A percentile compares a stretch with the other conserved stretches of the same genome.
Conservation (phyloP, 2,797 vertebrate genomes). For the Hydrocynus forskahlii region DNA sequence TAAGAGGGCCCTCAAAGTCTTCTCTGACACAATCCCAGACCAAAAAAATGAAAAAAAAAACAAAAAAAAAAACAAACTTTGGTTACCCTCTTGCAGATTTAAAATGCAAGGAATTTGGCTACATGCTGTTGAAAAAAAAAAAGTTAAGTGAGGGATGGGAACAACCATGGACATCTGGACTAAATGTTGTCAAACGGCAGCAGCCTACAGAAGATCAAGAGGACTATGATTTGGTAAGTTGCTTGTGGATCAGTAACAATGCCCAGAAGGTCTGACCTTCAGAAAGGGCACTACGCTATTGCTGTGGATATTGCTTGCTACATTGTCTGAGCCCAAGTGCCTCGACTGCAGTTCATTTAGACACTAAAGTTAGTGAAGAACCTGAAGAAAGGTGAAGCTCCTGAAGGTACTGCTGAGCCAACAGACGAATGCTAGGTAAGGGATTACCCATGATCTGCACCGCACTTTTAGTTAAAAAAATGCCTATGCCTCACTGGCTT, state of each 20-base stretch:
- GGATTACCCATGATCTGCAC: neutral
- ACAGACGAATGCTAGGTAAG: neutral
- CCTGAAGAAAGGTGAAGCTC: slow-evolving; percentile 44
- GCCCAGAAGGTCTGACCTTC: slow-evolving; percentile 48
- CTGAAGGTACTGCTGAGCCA: slow-evolving; percentile 33
- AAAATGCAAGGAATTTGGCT: slow-evolving; percentile 50
- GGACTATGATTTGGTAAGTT: slow-evolving; percentile 50
- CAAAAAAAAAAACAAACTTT: slow-evolving; percentile 44
- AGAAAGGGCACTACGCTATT: slow-evolving; percentile 57
- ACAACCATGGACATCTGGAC: slow-evolving; percentile 23
- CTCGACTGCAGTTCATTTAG: neutral
- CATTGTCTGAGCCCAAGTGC: slow-evolving; percentile 45
- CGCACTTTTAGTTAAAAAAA: neutral
- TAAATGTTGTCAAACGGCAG: slow-evolving; percentile 21
- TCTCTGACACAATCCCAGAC: neutral
- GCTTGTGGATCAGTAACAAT: slow-evolving; percentile 47
- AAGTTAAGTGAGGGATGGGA: slow-evolving; percentile 14
- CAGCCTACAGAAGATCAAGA: slow-evolving; percentile 20
- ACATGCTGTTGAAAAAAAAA: slow-evolving; percentile 34
- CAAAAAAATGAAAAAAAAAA: slow-evolving; percentile 8
- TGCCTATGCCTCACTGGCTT: neutral
- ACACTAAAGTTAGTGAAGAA: slow-evolving; percentile 4
- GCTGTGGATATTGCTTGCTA: slow-evolving; percentile 68
- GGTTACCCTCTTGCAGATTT: slow-evolving; percentile 55
- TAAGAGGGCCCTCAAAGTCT: neutral